Evolutionary conservation across 2,888 invertebrate genomes (phyloP).

Genomic region (Pandemis corylana): DNA sequence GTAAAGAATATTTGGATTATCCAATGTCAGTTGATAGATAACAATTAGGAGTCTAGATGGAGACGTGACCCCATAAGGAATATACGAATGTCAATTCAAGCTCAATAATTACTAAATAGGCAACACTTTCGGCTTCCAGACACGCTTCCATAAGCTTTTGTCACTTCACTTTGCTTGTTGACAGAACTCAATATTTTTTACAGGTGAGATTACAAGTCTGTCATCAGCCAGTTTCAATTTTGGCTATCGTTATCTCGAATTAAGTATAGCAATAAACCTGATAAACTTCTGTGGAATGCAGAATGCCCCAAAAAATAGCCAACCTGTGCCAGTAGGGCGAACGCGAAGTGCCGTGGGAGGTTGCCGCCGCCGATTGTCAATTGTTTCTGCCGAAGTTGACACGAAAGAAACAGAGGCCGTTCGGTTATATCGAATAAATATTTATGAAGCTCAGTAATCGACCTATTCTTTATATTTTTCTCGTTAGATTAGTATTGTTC

Average conservation of each 20-base stretch:
- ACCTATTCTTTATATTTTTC: constrained; percentile 21
- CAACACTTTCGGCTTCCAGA: too few species aligned
- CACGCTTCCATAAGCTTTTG: too few species aligned
- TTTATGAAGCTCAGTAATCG: constrained; percentile 12
- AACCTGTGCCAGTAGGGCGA: constrained; percentile 19
- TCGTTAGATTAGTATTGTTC: constrained; percentile 15
- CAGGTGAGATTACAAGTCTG: neutral
- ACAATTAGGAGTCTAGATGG: too few species aligned
- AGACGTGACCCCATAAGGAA: too few species aligned
- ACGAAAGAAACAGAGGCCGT: constrained; percentile 56
- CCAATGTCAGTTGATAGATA: too few species aligned
- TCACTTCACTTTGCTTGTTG: too few species aligned
- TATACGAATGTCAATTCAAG: too few species aligned
- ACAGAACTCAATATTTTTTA: neutral
- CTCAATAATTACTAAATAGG: too few species aligned
- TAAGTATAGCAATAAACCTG: constrained; percentile 45
- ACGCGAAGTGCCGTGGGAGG: constrained; percentile 59
- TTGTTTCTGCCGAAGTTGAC: constrained; percentile 48
- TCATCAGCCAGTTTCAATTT: neutral
- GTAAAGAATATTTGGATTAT: too few species aligned
- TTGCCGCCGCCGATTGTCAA: constrained; percentile 28
- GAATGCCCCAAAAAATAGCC: constrained; percentile 29
- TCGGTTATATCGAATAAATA: constrained; percentile 22
- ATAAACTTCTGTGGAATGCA: constrained; percentile 18
- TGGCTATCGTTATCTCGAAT: neutral